Evolutionary conservation across 2,113 vertebrate species (phyloP).

Genomic region (Paraplagusia blochii): DNA sequence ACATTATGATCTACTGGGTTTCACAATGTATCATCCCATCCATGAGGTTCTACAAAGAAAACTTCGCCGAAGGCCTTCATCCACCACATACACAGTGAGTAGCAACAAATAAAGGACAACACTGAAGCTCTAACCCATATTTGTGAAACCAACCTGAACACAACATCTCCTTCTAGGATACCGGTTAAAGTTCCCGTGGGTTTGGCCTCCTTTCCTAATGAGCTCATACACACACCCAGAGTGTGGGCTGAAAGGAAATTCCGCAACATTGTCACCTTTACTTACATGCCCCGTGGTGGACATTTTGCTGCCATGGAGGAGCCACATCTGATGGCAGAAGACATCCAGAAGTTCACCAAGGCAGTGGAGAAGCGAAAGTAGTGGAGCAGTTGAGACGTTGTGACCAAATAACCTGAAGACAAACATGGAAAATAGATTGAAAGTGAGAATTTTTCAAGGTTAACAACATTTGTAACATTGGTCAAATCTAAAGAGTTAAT

Average conservation of each 20-base stretch:
- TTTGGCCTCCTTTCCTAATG: slow-evolving; percentile 81
- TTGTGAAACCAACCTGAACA: neutral
- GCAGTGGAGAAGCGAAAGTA: slow-evolving; percentile 70
- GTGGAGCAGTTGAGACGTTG: slow-evolving; percentile 1
- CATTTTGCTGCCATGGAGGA: slow-evolving; percentile 89
- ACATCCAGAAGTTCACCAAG: slow-evolving; percentile 80
- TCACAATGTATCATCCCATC: slow-evolving; percentile 83
- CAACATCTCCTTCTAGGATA: slow-evolving; percentile 57
- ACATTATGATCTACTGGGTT: slow-evolving; percentile 89
- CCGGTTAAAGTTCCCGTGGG: slow-evolving; percentile 75
- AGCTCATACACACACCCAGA: slow-evolving; percentile 73
- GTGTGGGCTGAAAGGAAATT: slow-evolving; percentile 76
- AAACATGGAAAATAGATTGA: neutral
- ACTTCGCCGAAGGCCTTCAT: slow-evolving; percentile 61
- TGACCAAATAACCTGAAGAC: neutral
- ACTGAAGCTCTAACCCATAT: neutral
- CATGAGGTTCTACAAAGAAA: slow-evolving; percentile 89
- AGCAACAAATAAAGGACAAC: neutral
- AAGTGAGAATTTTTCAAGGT: neutral
- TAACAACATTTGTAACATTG: no score
- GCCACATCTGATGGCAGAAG: slow-evolving; percentile 81
- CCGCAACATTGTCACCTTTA: slow-evolving; percentile 72
- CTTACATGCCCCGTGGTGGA: slow-evolving; percentile 78
- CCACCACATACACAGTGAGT: slow-evolving; percentile 65
- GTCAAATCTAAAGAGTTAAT: no score